Evolutionary conservation across 2,888 invertebrate species (phyloP), one percentile per base, ranked within the genome.

Genomic region (Drosophila demipolita): DNA sequence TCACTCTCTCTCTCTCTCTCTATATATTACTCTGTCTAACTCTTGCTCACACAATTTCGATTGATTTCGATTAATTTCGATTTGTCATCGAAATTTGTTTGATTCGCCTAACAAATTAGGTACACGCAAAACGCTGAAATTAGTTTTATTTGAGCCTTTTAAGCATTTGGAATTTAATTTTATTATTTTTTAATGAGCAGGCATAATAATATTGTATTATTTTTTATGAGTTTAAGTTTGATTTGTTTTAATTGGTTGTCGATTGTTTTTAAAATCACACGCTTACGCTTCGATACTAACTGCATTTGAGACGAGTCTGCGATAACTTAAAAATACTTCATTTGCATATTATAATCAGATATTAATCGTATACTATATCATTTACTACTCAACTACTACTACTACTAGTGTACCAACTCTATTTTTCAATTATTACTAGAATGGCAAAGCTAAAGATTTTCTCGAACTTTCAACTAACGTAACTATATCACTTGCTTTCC

Each of bases 261-360:
- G 11, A 36, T 59, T 75, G 3, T 59, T 60, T 60, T 63, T 1
- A 62, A 67, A 67, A 73, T 82, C 85, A 87, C 89, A 85, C 87
- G 89, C 85, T 85, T 85, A 71, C 80, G 85, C 85, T 89, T 89
- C 68, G 77, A 70, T 82, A 87, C 80, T 89, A 89, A 89, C 82
- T 82, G 89, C 89, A 87, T 84, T 80, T 81, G 75, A 67, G 67
- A 73, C 67, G 76, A 83, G 71, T 76, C 80, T 80, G 73, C 68
- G 45, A 75, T 64, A 67, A 74, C 32, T 45, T 53, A 50, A 64
- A 55, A 53, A 40, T 38, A 73, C 48, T 70, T 67, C 64, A 80
- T 79, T 81, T 79, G 67, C 81, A 77, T 80, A 76, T 61, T 80
- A 72, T 75, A 74, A 40, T 63, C 50, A 58, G 72, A 23, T 62